Percentiles rank a stretch among this genome's conserved stretches.
These are phyloP conservation scores for Hetaerina americana DNA, from an alignment of 1,140 invertebrate species.

Conservation along the genomic window DNA sequence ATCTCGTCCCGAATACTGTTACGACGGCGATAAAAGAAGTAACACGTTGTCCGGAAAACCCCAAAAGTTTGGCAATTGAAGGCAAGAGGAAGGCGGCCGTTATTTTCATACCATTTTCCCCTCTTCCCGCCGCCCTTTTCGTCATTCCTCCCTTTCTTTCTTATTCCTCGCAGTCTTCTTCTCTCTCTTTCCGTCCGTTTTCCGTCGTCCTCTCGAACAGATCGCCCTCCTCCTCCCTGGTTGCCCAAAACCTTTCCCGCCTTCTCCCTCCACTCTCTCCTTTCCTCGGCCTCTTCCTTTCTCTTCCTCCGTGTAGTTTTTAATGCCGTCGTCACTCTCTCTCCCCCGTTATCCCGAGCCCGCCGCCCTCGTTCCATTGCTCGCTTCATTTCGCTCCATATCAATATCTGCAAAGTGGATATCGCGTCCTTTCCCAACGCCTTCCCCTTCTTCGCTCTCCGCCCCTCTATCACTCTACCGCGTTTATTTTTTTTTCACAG, in stretches of 20 bases:
- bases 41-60: not conserved
- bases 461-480: too few species aligned
- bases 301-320: not conserved
- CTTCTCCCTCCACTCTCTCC: not conserved
- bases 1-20: not conserved
- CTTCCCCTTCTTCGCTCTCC: too few species aligned
- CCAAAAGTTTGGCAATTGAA: not conserved
- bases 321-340: too few species aligned
- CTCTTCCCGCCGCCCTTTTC: not conserved
- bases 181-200: not conserved
- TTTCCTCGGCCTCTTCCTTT: not conserved
- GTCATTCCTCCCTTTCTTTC: too few species aligned
- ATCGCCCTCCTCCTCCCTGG: not conserved
- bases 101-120: not conserved
- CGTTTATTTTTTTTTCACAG: too few species aligned
- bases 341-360: too few species aligned
- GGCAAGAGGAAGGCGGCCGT: not conserved
- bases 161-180: too few species aligned
- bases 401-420: too few species aligned
- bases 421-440: too few species aligned
- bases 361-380: too few species aligned
- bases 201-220: not conserved
- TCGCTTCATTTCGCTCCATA: too few species aligned
- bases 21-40: not conserved
- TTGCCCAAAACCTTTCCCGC: too few species aligned